Percentiles rank a stretch among this genome's conserved stretches.
These are phyloP conservation scores for Lasiurus borealis DNA, from an alignment of 2,113 vertebrate species.

Conservation along the genomic window DNA sequence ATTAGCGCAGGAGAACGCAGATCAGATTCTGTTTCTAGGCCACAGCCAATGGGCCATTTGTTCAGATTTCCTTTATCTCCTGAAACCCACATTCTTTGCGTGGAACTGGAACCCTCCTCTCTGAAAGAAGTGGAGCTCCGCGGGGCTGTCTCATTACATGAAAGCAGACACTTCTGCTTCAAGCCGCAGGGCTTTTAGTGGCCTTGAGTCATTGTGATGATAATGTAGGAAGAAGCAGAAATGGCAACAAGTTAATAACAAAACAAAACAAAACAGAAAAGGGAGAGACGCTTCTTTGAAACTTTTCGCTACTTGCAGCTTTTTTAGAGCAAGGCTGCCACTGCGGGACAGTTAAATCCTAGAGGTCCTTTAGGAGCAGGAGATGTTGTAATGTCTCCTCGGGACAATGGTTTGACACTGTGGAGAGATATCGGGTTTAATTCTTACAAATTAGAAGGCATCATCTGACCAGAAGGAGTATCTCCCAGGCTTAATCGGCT, in stretches of 20 bases:
- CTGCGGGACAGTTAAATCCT: slow-evolving; percentile 59
- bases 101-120: slow-evolving; percentile 85
- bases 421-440: slow-evolving; percentile 81
- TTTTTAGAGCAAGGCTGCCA: slow-evolving; percentile 69
- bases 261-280: background rate
- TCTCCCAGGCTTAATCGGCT: slow-evolving; percentile 77
- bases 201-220: slow-evolving; percentile 85
- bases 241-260: slow-evolving; percentile 80
- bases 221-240: slow-evolving; percentile 81
- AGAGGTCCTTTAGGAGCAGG: slow-evolving; percentile 56
- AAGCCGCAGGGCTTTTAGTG: slow-evolving; percentile 82
- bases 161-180: slow-evolving; percentile 90
- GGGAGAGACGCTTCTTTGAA: slow-evolving; percentile 74
- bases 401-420: slow-evolving; percentile 72
- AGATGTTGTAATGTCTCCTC: slow-evolving; percentile 73
- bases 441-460: slow-evolving; percentile 82
- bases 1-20: slow-evolving; percentile 77
- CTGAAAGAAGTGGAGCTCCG: slow-evolving; percentile 83
- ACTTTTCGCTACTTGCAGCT: slow-evolving; percentile 71
- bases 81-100: slow-evolving; percentile 82
- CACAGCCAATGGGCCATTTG: slow-evolving; percentile 82
- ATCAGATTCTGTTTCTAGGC: slow-evolving; percentile 87
- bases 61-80: slow-evolving; percentile 86
- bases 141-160: slow-evolving; percentile 87
- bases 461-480: slow-evolving; percentile 73